Conservation (phyloP, 2,888 invertebrate species). For the Stenichneumon culpator region DNA sequence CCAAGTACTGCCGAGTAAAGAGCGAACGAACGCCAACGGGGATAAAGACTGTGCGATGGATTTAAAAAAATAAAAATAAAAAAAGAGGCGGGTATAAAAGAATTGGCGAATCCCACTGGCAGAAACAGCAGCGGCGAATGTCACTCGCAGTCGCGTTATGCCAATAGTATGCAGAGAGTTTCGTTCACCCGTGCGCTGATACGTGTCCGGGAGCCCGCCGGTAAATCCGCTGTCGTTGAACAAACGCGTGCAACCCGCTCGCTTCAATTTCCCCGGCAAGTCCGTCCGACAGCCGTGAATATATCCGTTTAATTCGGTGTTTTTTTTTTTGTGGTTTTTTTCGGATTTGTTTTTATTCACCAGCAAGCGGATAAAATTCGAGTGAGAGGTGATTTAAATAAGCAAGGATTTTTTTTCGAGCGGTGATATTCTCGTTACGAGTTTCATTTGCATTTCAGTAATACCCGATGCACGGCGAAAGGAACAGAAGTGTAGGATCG, state of each 20-base stretch:
- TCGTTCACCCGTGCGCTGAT: conserved; percentile 42
- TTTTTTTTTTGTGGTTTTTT: conserved; percentile 6
- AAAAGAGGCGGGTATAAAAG: conserved; percentile 11
- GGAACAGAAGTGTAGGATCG: neutral
- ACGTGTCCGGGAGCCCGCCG: conserved; percentile 36
- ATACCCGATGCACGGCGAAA: conserved; percentile 35
- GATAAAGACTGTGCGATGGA: conserved; percentile 54
- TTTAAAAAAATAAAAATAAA: conserved; percentile 41
- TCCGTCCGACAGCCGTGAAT: conserved; percentile 60
- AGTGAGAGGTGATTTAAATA: neutral
- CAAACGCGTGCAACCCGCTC: conserved; percentile 49
- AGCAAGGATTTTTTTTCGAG: neutral
- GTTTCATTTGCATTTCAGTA: conserved; percentile 53
- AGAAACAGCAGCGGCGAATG: conserved; percentile 51
- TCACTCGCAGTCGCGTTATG: conserved; percentile 60
- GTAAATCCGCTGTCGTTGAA: conserved; percentile 56
- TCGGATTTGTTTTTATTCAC: neutral
- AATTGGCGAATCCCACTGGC: conserved; percentile 21
- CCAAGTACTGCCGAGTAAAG: conserved; percentile 52
- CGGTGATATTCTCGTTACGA: conserved; percentile 55
- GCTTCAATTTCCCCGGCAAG: conserved; percentile 47
- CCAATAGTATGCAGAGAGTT: conserved; percentile 54
- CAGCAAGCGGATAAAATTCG: neutral
- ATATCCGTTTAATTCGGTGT: conserved; percentile 60
- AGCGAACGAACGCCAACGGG: conserved; percentile 40